A percentile compares a stretch with the other conserved stretches of the same genome.
Conservation (phyloP, 2,888 invertebrate species). For the Diadegma fenestrale region DNA sequence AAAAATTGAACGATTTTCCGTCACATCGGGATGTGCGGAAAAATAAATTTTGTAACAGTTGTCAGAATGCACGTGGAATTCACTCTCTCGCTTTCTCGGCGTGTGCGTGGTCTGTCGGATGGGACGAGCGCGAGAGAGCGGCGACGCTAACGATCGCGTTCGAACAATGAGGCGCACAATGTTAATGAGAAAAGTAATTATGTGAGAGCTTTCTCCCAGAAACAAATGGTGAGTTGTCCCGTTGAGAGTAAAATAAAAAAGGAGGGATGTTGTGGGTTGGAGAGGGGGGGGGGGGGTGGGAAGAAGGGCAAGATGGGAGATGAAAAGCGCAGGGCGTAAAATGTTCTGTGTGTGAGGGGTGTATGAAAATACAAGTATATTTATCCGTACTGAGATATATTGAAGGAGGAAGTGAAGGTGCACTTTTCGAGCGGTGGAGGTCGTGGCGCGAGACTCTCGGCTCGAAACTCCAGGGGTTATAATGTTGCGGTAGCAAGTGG, state of each 20-base stretch:
- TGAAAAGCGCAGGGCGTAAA: constrained; percentile 33
- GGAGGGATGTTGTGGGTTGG: not conserved
- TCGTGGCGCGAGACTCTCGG: constrained; percentile 3
- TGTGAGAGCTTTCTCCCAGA: constrained; percentile 76
- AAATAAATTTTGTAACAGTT: constrained; percentile 76
- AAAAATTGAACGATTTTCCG: not conserved
- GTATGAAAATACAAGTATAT: not conserved
- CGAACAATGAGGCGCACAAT: constrained; percentile 79
- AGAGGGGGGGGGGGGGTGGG: not conserved
- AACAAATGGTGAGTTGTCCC: constrained; percentile 68
- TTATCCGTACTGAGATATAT: not conserved
- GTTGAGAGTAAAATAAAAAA: constrained; percentile 28
- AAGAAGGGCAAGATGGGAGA: constrained; percentile 35
- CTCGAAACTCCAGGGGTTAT: constrained; percentile 67
- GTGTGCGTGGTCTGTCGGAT: not conserved
- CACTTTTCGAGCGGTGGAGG: constrained; percentile 41
- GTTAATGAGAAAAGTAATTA: constrained; percentile 84
- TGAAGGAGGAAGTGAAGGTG: constrained; percentile 42
- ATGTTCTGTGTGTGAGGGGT: not conserved
- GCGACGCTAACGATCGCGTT: constrained; percentile 68
- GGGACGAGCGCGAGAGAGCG: constrained; percentile 17
- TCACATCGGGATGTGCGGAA: constrained; percentile 11
- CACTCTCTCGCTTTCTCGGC: constrained; percentile 54
- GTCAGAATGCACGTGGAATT: constrained; percentile 75
- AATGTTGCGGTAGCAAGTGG: constrained; percentile 75